Conservation (phyloP, 1,140 invertebrate species). For the Condylostylus longicornis region DNA sequence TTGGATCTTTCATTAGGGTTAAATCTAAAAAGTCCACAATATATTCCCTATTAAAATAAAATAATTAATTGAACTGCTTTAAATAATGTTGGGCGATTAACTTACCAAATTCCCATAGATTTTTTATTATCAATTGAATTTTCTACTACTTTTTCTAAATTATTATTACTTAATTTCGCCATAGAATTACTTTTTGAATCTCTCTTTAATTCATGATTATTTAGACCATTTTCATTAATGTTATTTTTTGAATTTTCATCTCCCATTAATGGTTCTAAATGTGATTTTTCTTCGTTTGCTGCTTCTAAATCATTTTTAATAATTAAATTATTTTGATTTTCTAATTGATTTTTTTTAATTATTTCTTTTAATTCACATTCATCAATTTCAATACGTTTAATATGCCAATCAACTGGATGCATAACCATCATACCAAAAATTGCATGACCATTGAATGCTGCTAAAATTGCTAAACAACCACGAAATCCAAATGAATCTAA, state of each 20-base stretch:
- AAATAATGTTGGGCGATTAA: not conserved
- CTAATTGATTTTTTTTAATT: too few species aligned
- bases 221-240: too few species aligned
- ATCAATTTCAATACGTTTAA: constrained; percentile 32
- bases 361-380: constrained; percentile 28
- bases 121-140: too few species aligned
- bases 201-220: too few species aligned
- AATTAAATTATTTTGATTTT: constrained; percentile 3
- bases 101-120: too few species aligned
- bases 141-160: too few species aligned
- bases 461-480: constrained; percentile 43
- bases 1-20: constrained; percentile 39
- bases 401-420: constrained; percentile 52
- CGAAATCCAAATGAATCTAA: constrained; percentile 42
- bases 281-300: not conserved
- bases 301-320: too few species aligned
- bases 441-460: constrained; percentile 42
- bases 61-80: not conserved
- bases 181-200: not conserved
- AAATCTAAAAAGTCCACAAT: constrained; percentile 41
- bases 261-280: constrained; percentile 18
- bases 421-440: constrained; percentile 46
- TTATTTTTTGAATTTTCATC: too few species aligned
- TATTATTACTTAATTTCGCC: too few species aligned
- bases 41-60: constrained; percentile 24